phyloP scores from a whole-genome alignment of 2,888 invertebrate genomes.

The Anoplius nigerrimus region DNA sequence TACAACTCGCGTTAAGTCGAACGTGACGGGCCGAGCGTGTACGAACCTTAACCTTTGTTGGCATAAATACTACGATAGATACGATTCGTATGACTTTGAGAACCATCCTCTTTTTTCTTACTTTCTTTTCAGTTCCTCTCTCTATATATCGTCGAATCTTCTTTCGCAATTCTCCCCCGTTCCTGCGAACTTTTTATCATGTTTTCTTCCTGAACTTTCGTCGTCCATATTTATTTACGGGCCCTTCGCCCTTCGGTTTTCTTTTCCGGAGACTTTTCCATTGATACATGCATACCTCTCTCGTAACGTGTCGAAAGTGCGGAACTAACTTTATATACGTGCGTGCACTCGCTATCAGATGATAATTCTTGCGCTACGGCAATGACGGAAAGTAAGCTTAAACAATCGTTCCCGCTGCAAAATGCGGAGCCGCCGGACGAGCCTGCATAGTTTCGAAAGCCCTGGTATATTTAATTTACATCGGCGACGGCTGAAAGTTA shows the following conservation, averaged over 20 bases:
- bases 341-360: no score
- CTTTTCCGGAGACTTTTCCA: neutral
- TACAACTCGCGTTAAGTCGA: constrained; percentile 25
- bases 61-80: constrained; percentile 48
- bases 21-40: constrained; percentile 40
- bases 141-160: constrained; percentile 24
- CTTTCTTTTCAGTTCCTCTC: constrained; percentile 33
- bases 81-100: constrained; percentile 51
- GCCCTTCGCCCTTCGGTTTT: neutral
- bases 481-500: no score
- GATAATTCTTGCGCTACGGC: no score
- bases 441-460: no score
- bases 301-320: no score
- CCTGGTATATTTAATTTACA: no score
- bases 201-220: neutral
- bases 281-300: neutral
- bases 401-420: no score
- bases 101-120: constrained; percentile 30
- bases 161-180: no score
- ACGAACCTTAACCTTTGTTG: constrained; percentile 49
- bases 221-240: neutral
- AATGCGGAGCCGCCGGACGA: no score
- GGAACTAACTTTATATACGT: no score
- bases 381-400: no score
- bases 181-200: no score